Evolutionary conservation across 2,113 vertebrate genomes (phyloP).

Genomic region (Ammodytes dubius): DNA sequence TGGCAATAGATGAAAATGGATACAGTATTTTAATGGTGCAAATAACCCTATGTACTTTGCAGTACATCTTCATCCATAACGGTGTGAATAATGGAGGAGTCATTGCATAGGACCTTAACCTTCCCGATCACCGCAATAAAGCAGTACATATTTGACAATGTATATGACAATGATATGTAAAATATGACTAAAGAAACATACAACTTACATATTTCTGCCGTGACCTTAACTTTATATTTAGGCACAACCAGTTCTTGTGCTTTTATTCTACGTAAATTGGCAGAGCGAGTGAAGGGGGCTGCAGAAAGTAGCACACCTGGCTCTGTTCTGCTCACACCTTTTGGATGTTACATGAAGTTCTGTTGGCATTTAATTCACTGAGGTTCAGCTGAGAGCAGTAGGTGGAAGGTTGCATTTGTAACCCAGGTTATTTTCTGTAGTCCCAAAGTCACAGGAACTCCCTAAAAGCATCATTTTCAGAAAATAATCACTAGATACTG

Average conservation of each 20-base stretch:
- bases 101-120: slow-evolving; percentile 11
- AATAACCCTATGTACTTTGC: background rate
- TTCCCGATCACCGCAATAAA: background rate
- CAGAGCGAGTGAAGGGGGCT: background rate
- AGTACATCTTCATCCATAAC: slow-evolving; percentile 4
- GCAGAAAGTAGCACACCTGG: slow-evolving; percentile 11
- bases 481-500: too few species aligned
- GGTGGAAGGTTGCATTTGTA: slow-evolving; percentile 26
- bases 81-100: slow-evolving; percentile 20
- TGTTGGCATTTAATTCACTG: slow-evolving; percentile 36
- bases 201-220: background rate
- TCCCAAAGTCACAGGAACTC: too few species aligned
- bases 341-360: slow-evolving; percentile 19
- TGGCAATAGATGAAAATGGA: background rate
- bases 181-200: slow-evolving; percentile 22
- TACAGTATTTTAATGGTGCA: background rate
- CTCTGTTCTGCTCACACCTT: slow-evolving; percentile 37
- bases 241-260: background rate
- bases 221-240: background rate
- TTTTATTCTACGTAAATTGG: slow-evolving; percentile 29
- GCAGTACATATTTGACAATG: background rate
- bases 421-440: too few species aligned
- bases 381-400: slow-evolving; percentile 21
- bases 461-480: too few species aligned
- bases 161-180: slow-evolving; percentile 11